Evolutionary conservation across 2,888 invertebrate genomes (phyloP), one percentile per base, ranked within the genome.

Genomic region (Bellardia pandia): DNA sequence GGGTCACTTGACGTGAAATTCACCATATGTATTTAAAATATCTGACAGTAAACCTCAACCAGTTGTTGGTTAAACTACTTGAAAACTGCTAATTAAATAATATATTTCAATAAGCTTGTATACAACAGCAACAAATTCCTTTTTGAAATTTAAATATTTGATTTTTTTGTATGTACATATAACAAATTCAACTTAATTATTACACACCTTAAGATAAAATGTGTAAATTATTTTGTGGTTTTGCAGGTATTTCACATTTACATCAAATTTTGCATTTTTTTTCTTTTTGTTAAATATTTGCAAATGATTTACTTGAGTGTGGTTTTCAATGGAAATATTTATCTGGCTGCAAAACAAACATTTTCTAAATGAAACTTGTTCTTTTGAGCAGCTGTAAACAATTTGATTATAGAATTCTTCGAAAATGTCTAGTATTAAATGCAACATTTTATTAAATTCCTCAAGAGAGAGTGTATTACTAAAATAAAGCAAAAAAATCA

Each of bases 141-240:
- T 58, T 16, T 1, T 2, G 3, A 30, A 2, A 3, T 58, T n/a
- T 42, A 56, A 64, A 64, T 23, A 40, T 53, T 74, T 74, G 60
- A 66, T 51, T 53, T 33, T 30, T 42, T 8, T 51, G n/a, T n/a
- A n/a, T 9, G 14, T 42, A 2, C 45, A 2, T 16, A 16, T 42
- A 23, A 23, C 14, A 5, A 5, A 30, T 74, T 66, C n/a, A 51
- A 7, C 33, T 74, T 74, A 33, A 75, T 74, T 66, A n/a, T 8
- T 45, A 45, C 37, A 48, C 23, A 40, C 8, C 23, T 45, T 0
- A 40, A 37, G 48, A 60, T 60, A 68, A 23, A 30, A 7, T 14
- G 11, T 14, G 16, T 23, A 71, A 83, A 72, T 62, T 33, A 71
- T 69, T 30, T 51, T 58, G 77, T 71, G 83, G 64, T 42, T 76